Base-by-base conservation (phyloP, 2,888 invertebrate species). In the Patella depressa region DNA sequence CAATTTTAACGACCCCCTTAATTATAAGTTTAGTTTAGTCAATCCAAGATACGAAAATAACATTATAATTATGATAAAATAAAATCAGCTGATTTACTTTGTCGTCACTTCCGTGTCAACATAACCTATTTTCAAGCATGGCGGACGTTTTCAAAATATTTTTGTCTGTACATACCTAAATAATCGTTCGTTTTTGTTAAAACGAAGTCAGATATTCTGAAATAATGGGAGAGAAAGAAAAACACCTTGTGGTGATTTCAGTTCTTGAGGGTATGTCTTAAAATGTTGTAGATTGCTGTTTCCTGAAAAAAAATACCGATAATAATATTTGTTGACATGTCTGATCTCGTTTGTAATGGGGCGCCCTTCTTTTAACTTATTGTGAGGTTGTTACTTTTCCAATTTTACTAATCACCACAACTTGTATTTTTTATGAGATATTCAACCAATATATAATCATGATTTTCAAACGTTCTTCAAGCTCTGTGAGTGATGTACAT, bases 231-330 rank as follows among this genome's bases (percentile, higher is more conserved):
- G 88, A 86, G 75, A 89, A 87, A 70, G 87, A 86, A 55, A 86
- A 82, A 82, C 88, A 86, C 81, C 81, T 90, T 5, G 89, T 89
- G 17, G 90, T 90, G 59, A 88, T 90, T 76, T 87, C 90, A 15
- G 89, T 90, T 59, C 80, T 90, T 78, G 89, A 90, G 85, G 90
- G 90, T 90, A 85, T 53, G 79, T 57, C 19, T 73, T 17, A 17
- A n/a, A 34, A 34, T 11, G n/a, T n/a, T 17, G 24, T 12, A 24
- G 9, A 24, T 74, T 14, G 14, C 17, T 59, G 9, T 59, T 0
- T 15, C 57, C 9, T 7, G n/a, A 11, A 55, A 15, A 11, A 54
- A 14, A 55, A 71, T 45, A 29, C 3, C 3, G 24, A 65, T 65
- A 65, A 9, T 4, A 65, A 1, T 19, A 24, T 5, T 65, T 65